Evolutionary conservation across 2,888 invertebrate genomes (phyloP).

Genomic region (Thyatira batis): DNA sequence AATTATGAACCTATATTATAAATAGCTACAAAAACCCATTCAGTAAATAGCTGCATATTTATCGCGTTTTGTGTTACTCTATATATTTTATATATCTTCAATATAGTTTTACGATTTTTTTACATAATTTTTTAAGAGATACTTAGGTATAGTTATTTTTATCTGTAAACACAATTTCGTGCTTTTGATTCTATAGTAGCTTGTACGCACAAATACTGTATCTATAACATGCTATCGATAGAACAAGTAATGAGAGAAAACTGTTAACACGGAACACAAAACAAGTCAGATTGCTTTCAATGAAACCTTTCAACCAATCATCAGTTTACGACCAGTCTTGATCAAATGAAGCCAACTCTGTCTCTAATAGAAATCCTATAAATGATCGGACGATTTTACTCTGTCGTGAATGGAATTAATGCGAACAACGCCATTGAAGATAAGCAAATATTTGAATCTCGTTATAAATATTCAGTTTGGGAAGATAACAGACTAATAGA

Average conservation of each 20-base stretch:
- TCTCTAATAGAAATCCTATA: background rate
- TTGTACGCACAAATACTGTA: too few relatives aligned
- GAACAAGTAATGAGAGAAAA: background rate
- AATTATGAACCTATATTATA: too few relatives aligned
- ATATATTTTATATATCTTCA: too few relatives aligned
- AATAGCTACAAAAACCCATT: too few relatives aligned
- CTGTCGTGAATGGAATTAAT: background rate
- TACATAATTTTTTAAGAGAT: too few relatives aligned
- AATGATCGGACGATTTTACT: background rate
- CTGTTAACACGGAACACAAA: background rate
- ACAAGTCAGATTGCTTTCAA: background rate
- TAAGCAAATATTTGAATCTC: background rate
- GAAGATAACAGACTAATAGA: background rate
- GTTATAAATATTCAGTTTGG: background rate
- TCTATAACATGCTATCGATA: too few relatives aligned
- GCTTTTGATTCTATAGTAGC: too few relatives aligned
- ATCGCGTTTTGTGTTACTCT: too few relatives aligned
- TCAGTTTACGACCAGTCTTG: background rate
- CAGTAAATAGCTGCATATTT: too few relatives aligned
- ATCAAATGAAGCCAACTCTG: background rate
- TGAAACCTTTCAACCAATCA: constrained; percentile 5
- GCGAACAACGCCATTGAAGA: background rate
- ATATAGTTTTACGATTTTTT: too few relatives aligned
- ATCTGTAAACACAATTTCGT: too few relatives aligned
- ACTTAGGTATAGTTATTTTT: too few relatives aligned